Conservation (phyloP, 1,140 invertebrate species). For the Zaprionus davidi region DNA sequence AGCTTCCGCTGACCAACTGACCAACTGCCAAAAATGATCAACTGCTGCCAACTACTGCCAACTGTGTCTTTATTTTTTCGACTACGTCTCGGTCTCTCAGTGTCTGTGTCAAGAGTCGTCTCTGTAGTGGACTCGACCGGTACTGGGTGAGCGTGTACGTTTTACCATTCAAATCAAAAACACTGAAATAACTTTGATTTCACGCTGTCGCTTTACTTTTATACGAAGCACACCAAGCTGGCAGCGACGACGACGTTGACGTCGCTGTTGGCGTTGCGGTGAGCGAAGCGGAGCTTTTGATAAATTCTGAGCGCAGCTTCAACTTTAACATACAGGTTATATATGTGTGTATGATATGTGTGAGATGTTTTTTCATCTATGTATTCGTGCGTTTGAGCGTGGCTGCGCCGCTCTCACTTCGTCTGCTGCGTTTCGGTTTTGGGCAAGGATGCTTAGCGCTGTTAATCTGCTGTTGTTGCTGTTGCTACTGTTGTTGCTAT, state of each 20-base stretch:
- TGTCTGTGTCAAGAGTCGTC: constrained; percentile 29
- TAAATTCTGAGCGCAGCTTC: constrained; percentile 52
- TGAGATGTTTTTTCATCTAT: background rate
- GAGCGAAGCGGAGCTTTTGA: constrained; percentile 54
- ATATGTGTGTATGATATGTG: constrained; percentile 20
- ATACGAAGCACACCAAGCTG: constrained; percentile 59
- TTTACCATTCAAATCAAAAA: constrained; percentile 83
- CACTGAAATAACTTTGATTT: constrained; percentile 83
- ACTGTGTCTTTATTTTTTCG: constrained; percentile 9
- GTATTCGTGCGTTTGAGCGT: constrained; percentile 25
- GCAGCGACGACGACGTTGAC: constrained; percentile 34
- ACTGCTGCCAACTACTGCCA: constrained; percentile 26
- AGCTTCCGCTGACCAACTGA: constrained; percentile 38
- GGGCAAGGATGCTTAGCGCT: constrained; percentile 54
- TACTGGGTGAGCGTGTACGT: constrained; percentile 64
- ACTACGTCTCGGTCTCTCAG: constrained; percentile 13
- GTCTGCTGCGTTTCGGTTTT: constrained; percentile 24
- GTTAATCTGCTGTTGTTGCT: constrained; percentile 12
- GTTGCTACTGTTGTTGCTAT: constrained; percentile 2
- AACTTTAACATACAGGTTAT: constrained; percentile 27
- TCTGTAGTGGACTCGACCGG: constrained; percentile 63
- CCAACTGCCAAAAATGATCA: constrained; percentile 17
- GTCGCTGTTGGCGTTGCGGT: constrained; percentile 33
- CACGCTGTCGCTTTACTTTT: constrained; percentile 81
- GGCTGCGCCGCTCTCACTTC: constrained; percentile 25